Evolutionary conservation across 2,888 invertebrate species (phyloP), one percentile per base, ranked within the genome.

Genomic region (Cephus sareptanus): DNA sequence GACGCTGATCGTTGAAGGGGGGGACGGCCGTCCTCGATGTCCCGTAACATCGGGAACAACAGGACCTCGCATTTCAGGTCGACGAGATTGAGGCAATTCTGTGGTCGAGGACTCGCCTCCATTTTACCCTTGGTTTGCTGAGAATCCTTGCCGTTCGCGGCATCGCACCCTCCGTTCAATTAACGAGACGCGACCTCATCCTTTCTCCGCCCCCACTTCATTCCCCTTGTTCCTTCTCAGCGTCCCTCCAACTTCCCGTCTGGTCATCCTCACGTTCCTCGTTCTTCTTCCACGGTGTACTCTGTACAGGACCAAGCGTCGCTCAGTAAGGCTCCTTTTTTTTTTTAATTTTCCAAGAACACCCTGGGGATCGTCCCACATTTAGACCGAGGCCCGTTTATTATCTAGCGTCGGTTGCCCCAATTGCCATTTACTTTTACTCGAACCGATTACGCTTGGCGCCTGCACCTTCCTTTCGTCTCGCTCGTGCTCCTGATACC

Each of bases 41-140:
- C 23, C 56, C 56, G 23, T 56, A 56, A 56, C 56, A 56, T 56
- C 56, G 75, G 75, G 77, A 37, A 70, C 74, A 56, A 71, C 77
- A 77, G 71, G 69, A 76, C 73, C 75, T 76, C 76, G 71, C 78
- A 78, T 78, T 78, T 78, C 73, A 78, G 76, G 34, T 73, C 76
- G 76, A 73, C 75, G 78, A 78, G 76, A 88, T 85, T 84, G 85
- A 80, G 83, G 84, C 86, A 88, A 88, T 87, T 87, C 83, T 81
- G 85, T 82, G 86, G 85, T 78, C 79, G 84, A 87, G 85, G 85
- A 88, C 87, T 85, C 83, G 83, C 84, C 81, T 80, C 81, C 78
- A 68, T 78, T 78, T 73, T 73, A 37, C 76, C 76, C 78, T 73
- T 73, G 71, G 71, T 71, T 78, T 30, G 13, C 71, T 75, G 69